Evolutionary conservation across 1,140 invertebrate genomes (phyloP), one percentile per base, ranked within the genome.

Genomic region (Lamellibrachia luymesi): DNA sequence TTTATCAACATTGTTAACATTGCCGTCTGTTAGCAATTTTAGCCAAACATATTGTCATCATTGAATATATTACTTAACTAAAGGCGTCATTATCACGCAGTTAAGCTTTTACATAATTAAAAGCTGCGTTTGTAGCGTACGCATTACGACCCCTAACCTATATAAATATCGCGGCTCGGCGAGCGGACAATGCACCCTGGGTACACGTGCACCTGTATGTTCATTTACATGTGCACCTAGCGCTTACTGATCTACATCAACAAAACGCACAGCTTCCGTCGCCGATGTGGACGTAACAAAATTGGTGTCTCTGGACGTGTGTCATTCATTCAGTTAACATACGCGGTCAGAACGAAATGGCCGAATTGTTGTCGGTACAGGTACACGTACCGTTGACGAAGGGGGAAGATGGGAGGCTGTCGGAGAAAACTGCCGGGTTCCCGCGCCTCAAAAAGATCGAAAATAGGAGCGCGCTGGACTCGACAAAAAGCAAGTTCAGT

Each of bases 401-500:
- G 22, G 93, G 92, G 17, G 93, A 94, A 93, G 93, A 93, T 94
- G 94, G 91, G 93, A 93, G 90, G 51, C 92, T 91, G 92, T 92
- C 92, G 90, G 93, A 38, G 90, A 93, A 51, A 93, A 93, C n/a
- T 52, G 92, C 51, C 80, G 93, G 52, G n/a, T 92, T 91, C 56
- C 27, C 80, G 4, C 93, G 91, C 27, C 91, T 94, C 51, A 94
- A 94, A 80, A 94, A 94, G 92, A 93, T 94, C 91, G 94, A 94
- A 50, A 94, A 94, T 64, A 52, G 92, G n/a, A 80, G 50, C 27
- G 92, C 89, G 8, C 52, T 93, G 49, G 92, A 90, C 49, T 90
- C 91, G 50, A n/a, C 50, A 17, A 80, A 51, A 64, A 92, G 92
- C 38, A 96, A 97, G 52, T 96, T 98, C 93, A 98, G 97, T 90